phyloP scores from a whole-genome alignment of 1,140 invertebrate species.

The Sarcophaga bullata region DNA sequence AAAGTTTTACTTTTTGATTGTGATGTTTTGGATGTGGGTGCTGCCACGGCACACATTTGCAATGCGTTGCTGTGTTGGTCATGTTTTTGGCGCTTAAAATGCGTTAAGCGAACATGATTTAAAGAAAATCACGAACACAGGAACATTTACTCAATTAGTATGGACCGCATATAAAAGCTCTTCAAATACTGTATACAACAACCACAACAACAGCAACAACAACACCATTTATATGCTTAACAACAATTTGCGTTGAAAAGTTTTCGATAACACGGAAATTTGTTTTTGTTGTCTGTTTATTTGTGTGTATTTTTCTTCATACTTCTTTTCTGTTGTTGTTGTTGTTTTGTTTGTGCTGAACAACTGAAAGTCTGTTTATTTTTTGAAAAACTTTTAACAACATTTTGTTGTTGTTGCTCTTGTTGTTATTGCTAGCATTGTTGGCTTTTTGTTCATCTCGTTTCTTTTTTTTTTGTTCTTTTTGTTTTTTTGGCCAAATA shows the following conservation, averaged over 20 bases:
- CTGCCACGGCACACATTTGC: no score
- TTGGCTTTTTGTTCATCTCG: neutral
- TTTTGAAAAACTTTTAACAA: neutral
- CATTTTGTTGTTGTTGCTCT: neutral
- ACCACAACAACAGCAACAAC: neutral
- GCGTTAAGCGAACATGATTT: conserved; percentile 36
- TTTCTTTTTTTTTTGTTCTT: neutral
- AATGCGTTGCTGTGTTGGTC: neutral
- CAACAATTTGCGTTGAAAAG: neutral
- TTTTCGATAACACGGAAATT: conserved; percentile 16
- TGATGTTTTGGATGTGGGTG: neutral
- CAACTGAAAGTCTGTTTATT: neutral
- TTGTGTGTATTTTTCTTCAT: no score
- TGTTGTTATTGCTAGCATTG: no score
- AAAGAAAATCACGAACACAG: conserved; percentile 36
- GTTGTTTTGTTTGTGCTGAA: neutral
- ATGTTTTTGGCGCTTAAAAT: conserved; percentile 36
- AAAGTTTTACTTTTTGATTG: conserved; percentile 34
- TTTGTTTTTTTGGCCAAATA: no score
- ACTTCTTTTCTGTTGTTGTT: neutral
- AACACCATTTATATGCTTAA: neutral
- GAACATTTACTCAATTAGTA: conserved; percentile 40
- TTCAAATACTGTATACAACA: neutral
- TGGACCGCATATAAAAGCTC: conserved; percentile 30
- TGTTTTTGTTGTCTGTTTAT: neutral